Conservation (phyloP, 2,888 invertebrate species). For the Acanthosepion lycidas region DNA sequence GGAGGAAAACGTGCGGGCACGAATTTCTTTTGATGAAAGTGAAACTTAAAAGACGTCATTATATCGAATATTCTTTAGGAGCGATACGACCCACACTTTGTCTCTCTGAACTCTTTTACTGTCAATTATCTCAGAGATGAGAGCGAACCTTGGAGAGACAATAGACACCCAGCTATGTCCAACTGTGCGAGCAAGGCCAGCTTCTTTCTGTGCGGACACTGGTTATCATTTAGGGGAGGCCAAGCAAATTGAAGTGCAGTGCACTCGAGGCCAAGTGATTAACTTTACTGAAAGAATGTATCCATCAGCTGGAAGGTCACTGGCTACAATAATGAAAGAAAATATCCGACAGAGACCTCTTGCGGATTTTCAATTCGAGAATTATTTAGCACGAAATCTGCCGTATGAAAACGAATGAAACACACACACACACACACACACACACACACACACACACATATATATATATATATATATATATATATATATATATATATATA, state of each 20-base stretch:
- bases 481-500: slow-evolving; percentile 2
- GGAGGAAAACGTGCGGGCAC: background rate
- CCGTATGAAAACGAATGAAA: background rate
- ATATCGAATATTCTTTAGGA: background rate
- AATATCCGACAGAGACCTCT: background rate
- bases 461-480: slow-evolving; percentile 2
- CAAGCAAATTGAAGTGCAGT: background rate
- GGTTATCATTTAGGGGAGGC: background rate
- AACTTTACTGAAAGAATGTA: background rate
- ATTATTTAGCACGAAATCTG: background rate
- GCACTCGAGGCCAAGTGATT: background rate
- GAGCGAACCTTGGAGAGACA: slow-evolving; percentile 8
- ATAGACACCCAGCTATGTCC: background rate
- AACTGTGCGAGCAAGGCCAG: background rate
- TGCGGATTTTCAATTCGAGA: background rate
- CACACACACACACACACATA: background rate
- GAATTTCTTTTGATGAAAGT: background rate
- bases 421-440: background rate
- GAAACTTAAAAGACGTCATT: background rate
- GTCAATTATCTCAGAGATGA: background rate
- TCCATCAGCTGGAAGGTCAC: background rate
- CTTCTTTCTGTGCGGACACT: background rate
- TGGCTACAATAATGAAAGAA: background rate
- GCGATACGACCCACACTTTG: background rate
- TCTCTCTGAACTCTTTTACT: background rate